Percentiles rank a stretch among this genome's conserved stretches.
These are phyloP conservation scores for Agapornis canus DNA, from an alignment of 2,797 vertebrate genomes.

Conservation along the genomic window DNA sequence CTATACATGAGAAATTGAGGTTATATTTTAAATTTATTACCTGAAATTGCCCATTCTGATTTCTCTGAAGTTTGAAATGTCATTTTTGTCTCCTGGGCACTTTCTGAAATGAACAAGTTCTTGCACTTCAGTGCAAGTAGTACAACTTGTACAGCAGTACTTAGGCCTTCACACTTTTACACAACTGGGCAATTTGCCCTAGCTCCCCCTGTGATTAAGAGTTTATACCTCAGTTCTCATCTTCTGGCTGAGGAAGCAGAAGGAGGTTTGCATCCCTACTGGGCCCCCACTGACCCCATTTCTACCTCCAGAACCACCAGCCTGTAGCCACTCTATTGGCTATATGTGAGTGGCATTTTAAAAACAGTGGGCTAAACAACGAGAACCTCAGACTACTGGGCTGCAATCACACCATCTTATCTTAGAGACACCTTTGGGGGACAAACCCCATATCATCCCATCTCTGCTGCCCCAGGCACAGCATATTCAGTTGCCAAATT, in stretches of 20 bases:
- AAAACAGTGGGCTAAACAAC: not conserved
- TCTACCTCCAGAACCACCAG: not conserved
- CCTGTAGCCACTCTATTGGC: not conserved
- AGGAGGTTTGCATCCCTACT: not conserved
- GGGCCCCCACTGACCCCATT: not conserved
- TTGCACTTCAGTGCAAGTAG: not conserved
- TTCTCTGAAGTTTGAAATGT: not conserved
- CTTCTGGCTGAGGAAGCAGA: not conserved
- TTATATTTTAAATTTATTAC: not conserved
- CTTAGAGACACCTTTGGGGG: not conserved
- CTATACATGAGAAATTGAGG: not conserved
- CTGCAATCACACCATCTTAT: accelerated
- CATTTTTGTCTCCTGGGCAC: not conserved
- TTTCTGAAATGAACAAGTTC: not conserved
- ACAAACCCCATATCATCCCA: not conserved
- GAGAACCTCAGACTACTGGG: not conserved
- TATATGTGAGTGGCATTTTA: not conserved
- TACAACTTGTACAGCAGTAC: not conserved
- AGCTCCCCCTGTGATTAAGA: not conserved
- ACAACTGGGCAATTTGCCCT: not conserved
- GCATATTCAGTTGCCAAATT: not conserved
- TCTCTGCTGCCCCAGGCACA: not conserved
- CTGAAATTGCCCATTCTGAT: not conserved
- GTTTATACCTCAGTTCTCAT: not conserved
- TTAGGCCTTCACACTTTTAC: not conserved